phyloP scores from a whole-genome alignment of 2,888 invertebrate genomes.

The Drosophila crucigera region DNA sequence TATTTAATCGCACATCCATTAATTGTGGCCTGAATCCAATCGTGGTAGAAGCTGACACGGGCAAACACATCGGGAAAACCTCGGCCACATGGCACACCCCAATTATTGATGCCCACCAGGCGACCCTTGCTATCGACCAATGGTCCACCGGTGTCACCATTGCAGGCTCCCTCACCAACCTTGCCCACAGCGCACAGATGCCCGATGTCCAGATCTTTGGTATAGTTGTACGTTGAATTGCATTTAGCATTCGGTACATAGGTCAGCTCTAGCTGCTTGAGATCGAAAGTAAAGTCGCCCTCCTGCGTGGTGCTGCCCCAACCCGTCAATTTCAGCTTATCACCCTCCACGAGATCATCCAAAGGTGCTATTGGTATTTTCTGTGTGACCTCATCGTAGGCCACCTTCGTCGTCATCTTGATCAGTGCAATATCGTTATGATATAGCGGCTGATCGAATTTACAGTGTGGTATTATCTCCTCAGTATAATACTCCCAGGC shows the following conservation, averaged over 20 bases:
- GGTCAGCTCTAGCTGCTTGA: constrained; percentile 86
- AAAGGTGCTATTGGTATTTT: constrained; percentile 87
- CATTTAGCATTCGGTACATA: constrained; percentile 87
- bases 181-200: constrained; percentile 87
- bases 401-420: constrained; percentile 86
- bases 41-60: constrained; percentile 76
- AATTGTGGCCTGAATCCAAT: constrained; percentile 81
- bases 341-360: constrained; percentile 85
- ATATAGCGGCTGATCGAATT: constrained; percentile 82
- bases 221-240: constrained; percentile 77
- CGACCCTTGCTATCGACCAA: constrained; percentile 75
- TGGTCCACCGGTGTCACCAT: constrained; percentile 83
- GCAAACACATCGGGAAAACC: constrained; percentile 84
- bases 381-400: constrained; percentile 86
- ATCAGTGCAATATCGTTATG: constrained; percentile 90
- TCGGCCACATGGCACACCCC: constrained; percentile 83
- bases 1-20: constrained; percentile 68
- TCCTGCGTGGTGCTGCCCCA: constrained; percentile 87
- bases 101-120: constrained; percentile 83
- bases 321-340: constrained; percentile 87
- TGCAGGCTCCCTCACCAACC: constrained; percentile 85
- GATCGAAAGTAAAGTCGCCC: constrained; percentile 85
- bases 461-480: constrained; percentile 75
- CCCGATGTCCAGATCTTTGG: constrained; percentile 86
- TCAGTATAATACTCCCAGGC: constrained; percentile 75